Base-by-base conservation (phyloP, 2,113 vertebrate genomes). In the Nothoprocta pentlandii region DNA sequence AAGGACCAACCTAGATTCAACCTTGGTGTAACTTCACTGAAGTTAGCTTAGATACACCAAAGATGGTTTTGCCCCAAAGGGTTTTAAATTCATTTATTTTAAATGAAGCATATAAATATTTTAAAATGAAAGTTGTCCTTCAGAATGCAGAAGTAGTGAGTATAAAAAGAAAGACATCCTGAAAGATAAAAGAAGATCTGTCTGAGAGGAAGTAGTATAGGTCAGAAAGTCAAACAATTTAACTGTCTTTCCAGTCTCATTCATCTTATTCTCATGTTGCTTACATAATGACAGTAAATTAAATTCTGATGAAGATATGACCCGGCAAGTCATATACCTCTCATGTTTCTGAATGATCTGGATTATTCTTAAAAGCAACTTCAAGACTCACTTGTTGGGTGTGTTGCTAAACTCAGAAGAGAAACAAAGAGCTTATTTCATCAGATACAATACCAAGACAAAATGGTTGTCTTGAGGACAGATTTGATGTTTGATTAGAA, bases 51-150 rank as follows among this genome's bases (percentile, higher is more conserved):
- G 90, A 79, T 92, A 89, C 36, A 95, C 83, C 80, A 93, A 93
- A 69, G 5, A 0, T 67, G 10, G 36, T 66, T 93, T 95, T 95
- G 34, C 62, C 90, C 77, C 70, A 79, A 36, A 85, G 93, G 70
- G 62, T 84, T 95, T 94, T 76, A 78, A 9, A 73, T 69, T 94
- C 83, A 95, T 96, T 87, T 94, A 95, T 95, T 94, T 95, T 96
- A 69, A 90, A 97, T 95, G 53, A 96, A 81, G 76, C 22, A 58
- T 76, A 96, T 95, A 66, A 83, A 95, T 96, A 94, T 96, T 97
- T 97, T 94, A 96, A 94, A 93, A 95, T 67, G 41, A 97, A 30
- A 81, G 62, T 94, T 95, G 83, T 74, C 90, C 77, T 95, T 95
- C 90, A 94, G 96, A 95, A 95, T 95, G 47, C 44, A 75, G 64